Evolutionary conservation across 2,797 vertebrate species (phyloP).

Genomic region (Gymnothorax reevesii): DNA sequence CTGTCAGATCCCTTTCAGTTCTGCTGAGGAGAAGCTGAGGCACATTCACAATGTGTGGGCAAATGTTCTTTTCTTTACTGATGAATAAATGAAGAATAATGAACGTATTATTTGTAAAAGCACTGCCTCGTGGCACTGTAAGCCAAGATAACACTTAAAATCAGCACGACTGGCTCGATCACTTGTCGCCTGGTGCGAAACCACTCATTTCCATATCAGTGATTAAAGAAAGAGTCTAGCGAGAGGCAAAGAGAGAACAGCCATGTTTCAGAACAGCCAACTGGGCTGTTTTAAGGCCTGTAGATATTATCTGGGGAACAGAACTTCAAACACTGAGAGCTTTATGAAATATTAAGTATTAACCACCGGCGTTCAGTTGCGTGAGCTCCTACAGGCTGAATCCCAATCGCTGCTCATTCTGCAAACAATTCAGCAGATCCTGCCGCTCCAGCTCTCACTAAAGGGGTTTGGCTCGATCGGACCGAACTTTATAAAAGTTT

Average conservation of each 20-base stretch:
- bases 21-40: not conserved
- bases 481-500: no score
- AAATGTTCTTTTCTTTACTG: not conserved
- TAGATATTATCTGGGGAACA: conserved; percentile 45
- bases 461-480: no score
- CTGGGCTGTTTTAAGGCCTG: conserved; percentile 43
- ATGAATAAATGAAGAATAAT: not conserved
- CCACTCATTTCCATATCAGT: conserved; percentile 36
- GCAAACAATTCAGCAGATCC: not conserved
- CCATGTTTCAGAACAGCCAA: not conserved
- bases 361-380: not conserved
- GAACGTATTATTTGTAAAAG: not conserved
- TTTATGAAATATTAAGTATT: conserved; percentile 47
- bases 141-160: not conserved
- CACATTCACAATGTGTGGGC: not conserved
- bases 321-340: conserved; percentile 49
- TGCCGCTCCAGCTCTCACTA: not conserved
- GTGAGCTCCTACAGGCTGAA: not conserved
- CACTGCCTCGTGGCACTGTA: no score
- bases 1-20: not conserved
- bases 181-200: conserved; percentile 26
- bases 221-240: not conserved
- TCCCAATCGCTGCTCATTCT: no score
- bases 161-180: not conserved
- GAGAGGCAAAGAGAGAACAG: conserved; percentile 43